Percentiles rank a stretch among this genome's conserved stretches.
These are phyloP conservation scores for Salvelinus alpinus DNA, from an alignment of 2,113 vertebrate genomes.

Conservation along the genomic window DNA sequence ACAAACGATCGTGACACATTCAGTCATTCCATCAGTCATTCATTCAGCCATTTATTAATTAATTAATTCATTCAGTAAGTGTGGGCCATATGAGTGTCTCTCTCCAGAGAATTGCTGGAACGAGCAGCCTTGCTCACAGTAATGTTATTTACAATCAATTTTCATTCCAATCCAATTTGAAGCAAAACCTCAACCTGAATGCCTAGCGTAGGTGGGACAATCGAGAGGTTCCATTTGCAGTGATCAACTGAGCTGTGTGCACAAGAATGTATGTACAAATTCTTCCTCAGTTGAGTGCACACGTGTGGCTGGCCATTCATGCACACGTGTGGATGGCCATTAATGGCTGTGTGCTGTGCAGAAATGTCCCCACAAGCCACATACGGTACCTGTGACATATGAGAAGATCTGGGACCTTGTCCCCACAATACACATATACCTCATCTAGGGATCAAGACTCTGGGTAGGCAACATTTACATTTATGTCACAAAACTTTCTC, in stretches of 20 bases:
- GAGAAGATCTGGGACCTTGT: not conserved
- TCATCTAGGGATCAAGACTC: too few relatives aligned
- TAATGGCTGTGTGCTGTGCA: not conserved
- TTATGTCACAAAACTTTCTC: too few relatives aligned
- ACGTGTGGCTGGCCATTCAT: not conserved
- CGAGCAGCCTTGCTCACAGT: constrained; percentile 14
- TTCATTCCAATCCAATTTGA: constrained; percentile 32
- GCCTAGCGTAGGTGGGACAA: not conserved
- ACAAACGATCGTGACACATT: too few relatives aligned
- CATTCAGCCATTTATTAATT: too few relatives aligned
- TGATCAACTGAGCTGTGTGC: not conserved
- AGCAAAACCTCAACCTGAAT: not conserved
- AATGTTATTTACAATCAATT: constrained; percentile 32
- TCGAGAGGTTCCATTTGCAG: not conserved
- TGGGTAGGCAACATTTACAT: too few relatives aligned
- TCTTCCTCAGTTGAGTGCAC: not conserved
- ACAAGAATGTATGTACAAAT: not conserved
- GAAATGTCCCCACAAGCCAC: not conserved
- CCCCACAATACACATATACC: not conserved
- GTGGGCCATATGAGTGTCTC: constrained; percentile 21
- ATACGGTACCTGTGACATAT: not conserved
- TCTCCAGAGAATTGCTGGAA: constrained; percentile 28
- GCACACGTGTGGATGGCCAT: not conserved
- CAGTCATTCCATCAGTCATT: too few relatives aligned
- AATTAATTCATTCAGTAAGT: constrained; percentile 7